phyloP scores from a whole-genome alignment of 2,797 vertebrate genomes.

The Phaenicophaeus curvirostris region DNA sequence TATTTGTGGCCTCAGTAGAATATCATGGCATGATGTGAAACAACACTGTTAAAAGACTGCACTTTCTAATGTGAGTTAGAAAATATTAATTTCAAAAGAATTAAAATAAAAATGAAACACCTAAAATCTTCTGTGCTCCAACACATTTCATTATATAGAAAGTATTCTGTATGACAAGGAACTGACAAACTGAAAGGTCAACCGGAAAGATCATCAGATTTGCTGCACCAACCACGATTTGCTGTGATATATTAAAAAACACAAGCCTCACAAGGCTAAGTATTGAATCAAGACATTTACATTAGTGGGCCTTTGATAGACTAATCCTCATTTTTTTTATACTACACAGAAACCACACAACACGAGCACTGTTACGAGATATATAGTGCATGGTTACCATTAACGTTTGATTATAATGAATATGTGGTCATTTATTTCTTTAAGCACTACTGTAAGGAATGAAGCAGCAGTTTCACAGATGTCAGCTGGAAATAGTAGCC shows the following conservation, averaged over 20 bases:
- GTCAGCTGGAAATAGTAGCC: constrained; percentile 47
- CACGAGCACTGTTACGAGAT: constrained; percentile 31
- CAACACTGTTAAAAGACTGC: constrained; percentile 8
- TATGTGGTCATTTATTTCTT: constrained; percentile 47
- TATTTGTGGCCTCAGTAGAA: not conserved
- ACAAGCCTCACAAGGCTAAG: not conserved
- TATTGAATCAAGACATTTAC: constrained; percentile 27
- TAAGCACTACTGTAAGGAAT: constrained; percentile 16
- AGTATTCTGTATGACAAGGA: not conserved
- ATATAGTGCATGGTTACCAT: constrained; percentile 45
- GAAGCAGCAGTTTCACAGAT: constrained; percentile 28
- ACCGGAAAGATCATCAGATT: not conserved
- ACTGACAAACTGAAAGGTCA: constrained; percentile 30
- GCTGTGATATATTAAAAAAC: not conserved
- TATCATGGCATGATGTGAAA: not conserved
- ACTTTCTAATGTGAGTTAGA: not conserved
- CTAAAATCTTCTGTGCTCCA: not conserved
- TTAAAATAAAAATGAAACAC: not conserved
- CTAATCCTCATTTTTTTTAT: not conserved
- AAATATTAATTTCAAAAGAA: constrained; percentile 14
- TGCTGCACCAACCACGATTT: not conserved
- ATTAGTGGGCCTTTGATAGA: constrained; percentile 31
- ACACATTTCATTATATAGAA: not conserved
- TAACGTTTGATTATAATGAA: constrained; percentile 45
- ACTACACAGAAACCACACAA: constrained; percentile 9